These are phyloP conservation scores for Zosterops japonicus DNA, from an alignment of 2,113 vertebrate species.

Conservation along the genomic window DNA sequence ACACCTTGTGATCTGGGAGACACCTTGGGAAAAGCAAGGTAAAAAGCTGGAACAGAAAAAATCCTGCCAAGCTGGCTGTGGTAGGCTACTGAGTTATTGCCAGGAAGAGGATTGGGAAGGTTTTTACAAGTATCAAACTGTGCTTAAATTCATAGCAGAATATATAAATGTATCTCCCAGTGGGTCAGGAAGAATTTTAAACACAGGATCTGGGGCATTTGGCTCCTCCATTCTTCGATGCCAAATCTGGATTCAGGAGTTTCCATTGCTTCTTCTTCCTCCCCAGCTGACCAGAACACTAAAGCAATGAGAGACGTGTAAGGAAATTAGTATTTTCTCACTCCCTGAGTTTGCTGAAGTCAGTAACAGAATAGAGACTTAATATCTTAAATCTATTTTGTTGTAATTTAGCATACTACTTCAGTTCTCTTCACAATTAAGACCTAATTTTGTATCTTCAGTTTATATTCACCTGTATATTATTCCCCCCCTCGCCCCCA, in stretches of 20 bases:
- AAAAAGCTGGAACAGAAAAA: background rate
- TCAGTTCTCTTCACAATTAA: background rate
- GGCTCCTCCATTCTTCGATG: background rate
- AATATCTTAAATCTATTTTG: background rate
- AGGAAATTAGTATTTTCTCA: background rate
- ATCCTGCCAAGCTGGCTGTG: background rate
- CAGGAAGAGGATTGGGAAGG: background rate
- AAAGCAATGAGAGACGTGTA: background rate
- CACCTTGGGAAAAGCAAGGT: background rate
- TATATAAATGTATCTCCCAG: background rate
- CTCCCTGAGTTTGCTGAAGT: background rate
- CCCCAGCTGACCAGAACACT: background rate
- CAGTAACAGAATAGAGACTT: background rate
- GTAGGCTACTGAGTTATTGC: background rate
- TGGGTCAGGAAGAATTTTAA: background rate
- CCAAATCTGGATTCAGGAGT: background rate
- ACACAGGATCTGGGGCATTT: background rate
- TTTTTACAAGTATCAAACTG: background rate
- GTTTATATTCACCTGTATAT: background rate
- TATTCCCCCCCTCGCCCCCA: fast-evolving
- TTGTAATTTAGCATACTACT: background rate
- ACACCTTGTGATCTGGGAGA: background rate
- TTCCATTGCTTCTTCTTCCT: background rate
- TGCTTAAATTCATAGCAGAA: background rate
- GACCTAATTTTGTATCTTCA: background rate